phyloP scores from a whole-genome alignment of 2,113 vertebrate species.

The Alces alces region DNA sequence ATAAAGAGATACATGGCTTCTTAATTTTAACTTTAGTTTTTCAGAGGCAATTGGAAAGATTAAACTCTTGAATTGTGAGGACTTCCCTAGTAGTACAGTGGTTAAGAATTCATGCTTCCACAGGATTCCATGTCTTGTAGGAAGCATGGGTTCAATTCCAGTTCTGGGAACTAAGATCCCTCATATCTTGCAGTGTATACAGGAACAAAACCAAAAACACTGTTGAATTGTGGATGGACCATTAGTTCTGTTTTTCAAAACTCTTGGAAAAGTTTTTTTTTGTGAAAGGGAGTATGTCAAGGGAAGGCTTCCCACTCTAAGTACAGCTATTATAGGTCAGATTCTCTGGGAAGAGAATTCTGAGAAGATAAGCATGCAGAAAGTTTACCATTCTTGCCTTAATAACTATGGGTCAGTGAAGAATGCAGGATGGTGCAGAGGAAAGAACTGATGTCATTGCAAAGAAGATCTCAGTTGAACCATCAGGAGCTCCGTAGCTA shows the following conservation, averaged over 20 bases:
- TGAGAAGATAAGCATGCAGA: background rate
- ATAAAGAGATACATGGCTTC: background rate
- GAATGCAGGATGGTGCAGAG: background rate
- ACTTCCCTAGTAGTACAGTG: background rate
- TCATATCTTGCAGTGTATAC: background rate
- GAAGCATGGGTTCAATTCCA: background rate
- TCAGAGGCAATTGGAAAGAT: background rate
- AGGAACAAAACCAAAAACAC: background rate
- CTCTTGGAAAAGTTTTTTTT: background rate
- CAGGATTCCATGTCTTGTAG: background rate
- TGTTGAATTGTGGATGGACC: conserved; percentile 13
- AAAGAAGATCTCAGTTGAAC: background rate
- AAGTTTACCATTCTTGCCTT: background rate
- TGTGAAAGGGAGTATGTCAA: conserved; percentile 2
- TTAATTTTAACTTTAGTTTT: conserved; percentile 18
- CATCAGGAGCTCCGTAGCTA: background rate
- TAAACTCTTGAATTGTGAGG: conserved; percentile 34
- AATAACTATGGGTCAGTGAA: background rate
- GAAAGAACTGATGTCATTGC: background rate
- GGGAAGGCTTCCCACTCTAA: background rate
- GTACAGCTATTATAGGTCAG: background rate
- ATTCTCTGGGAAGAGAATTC: background rate
- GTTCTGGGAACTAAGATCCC: background rate
- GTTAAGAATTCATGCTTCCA: background rate
- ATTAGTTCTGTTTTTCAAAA: conserved; percentile 24